A percentile compares a stretch with the other conserved stretches of the same genome.
phyloP scores from a whole-genome alignment of 2,113 vertebrate genomes.

The Planiliza haematocheilus region DNA sequence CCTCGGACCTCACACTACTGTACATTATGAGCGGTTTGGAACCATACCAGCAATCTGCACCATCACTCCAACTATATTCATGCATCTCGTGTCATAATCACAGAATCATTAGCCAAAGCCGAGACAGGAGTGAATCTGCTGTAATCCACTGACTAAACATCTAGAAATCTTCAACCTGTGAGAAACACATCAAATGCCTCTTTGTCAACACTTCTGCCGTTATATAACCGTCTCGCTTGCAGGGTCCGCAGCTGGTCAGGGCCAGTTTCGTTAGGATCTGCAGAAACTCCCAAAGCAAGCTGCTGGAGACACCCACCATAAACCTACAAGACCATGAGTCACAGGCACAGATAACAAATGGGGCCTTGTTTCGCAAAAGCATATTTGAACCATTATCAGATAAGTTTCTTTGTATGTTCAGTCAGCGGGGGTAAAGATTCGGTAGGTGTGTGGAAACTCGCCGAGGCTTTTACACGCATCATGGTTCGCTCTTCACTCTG shows the following conservation, averaged over 20 bases:
- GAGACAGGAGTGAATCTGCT: background rate
- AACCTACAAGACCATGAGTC: slow-evolving; percentile 40
- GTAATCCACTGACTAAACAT: background rate
- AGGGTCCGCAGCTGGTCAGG: slow-evolving; percentile 19
- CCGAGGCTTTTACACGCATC: slow-evolving; percentile 15
- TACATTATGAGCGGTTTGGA: slow-evolving; percentile 51
- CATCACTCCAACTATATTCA: background rate
- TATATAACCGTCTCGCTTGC: background rate
- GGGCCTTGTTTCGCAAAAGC: slow-evolving; percentile 20
- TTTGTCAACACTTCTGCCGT: slow-evolving; percentile 15
- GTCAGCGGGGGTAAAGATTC: background rate
- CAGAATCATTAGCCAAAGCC: slow-evolving; percentile 1
- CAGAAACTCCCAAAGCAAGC: slow-evolving; percentile 13
- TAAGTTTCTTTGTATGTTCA: slow-evolving; percentile 6
- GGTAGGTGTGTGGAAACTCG: slow-evolving; percentile 33
- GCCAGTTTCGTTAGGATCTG: slow-evolving; percentile 29
- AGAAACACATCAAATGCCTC: slow-evolving; percentile 14
- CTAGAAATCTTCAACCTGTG: slow-evolving; percentile 2
- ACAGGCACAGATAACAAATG: slow-evolving; percentile 41
- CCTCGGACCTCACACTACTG: slow-evolving; percentile 48
- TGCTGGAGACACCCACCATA: slow-evolving; percentile 24
- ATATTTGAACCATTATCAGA: slow-evolving; percentile 38
- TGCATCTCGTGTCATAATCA: background rate
- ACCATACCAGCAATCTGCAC: background rate
- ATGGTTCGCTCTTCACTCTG: slow-evolving; percentile 7